Percentiles rank a stretch among this genome's conserved stretches.
These are phyloP conservation scores for Phaonia tiefii DNA, from an alignment of 2,888 invertebrate genomes.

Conservation along the genomic window DNA sequence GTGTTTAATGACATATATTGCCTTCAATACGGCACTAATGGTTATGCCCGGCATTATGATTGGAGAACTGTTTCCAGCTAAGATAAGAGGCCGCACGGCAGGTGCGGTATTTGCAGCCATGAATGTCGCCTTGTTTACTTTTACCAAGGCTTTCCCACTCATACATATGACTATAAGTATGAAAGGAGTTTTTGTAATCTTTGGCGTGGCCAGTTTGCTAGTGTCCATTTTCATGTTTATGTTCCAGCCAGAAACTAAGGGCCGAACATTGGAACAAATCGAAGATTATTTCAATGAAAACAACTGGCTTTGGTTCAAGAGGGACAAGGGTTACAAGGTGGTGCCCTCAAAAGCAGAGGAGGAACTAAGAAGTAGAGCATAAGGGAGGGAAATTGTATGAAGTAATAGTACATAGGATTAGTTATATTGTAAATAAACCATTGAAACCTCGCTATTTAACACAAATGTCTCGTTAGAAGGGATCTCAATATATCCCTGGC, in stretches of 20 bases:
- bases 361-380: conserved; percentile 48
- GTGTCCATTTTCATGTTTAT: conserved; percentile 86
- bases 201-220: conserved; percentile 84
- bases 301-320: conserved; percentile 83
- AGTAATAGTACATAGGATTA: neutral
- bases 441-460: conserved; percentile 12
- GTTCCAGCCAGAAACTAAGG: conserved; percentile 88
- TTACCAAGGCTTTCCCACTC: conserved; percentile 87
- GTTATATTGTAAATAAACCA: conserved; percentile 25
- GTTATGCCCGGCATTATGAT: conserved; percentile 88
- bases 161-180: conserved; percentile 84
- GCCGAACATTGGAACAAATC: conserved; percentile 86
- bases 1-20: conserved; percentile 86
- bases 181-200: conserved; percentile 86
- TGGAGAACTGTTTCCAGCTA: conserved; percentile 88
- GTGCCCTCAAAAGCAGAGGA: conserved; percentile 36
- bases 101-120: conserved; percentile 88
- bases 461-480: too few species aligned
- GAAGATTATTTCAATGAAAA: conserved; percentile 89
- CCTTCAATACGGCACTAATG: conserved; percentile 88
- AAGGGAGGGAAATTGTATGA: neutral
- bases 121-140: conserved; percentile 85
- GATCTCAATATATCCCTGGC: too few species aligned
- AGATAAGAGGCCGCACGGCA: conserved; percentile 87
- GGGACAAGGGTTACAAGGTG: conserved; percentile 75